phyloP scores from a whole-genome alignment of 2,888 invertebrate genomes.

The Lepidocyrtoides sp. region DNA sequence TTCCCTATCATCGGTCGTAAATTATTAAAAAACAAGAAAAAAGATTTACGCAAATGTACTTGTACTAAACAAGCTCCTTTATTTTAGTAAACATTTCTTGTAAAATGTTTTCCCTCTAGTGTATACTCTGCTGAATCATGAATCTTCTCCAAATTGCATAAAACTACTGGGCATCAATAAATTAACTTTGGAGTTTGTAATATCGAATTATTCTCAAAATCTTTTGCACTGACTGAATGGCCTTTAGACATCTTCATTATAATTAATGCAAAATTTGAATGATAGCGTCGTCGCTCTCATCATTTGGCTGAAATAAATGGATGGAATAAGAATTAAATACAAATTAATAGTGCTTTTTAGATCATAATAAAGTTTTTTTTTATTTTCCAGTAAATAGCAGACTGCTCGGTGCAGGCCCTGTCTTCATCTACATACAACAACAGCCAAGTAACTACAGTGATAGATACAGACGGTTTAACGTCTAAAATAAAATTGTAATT shows the following conservation, averaged over 20 bases:
- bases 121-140: not conserved
- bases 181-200: too few relatives aligned
- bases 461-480: not conserved
- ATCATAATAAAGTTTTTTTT: not conserved
- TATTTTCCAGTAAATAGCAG: slow-evolving; percentile 12
- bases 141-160: too few relatives aligned
- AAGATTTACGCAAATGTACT: slow-evolving; percentile 1
- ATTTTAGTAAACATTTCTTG: slow-evolving; percentile 13
- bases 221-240: too few relatives aligned
- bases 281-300: too few relatives aligned
- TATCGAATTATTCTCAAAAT: too few relatives aligned
- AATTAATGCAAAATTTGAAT: too few relatives aligned
- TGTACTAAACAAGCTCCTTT: slow-evolving; percentile 16
- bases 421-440: not conserved
- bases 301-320: too few relatives aligned
- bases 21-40: slow-evolving; percentile 3
- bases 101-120: not conserved
- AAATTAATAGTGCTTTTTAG: not conserved
- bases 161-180: too few relatives aligned
- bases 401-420: too few relatives aligned
- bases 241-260: too few relatives aligned
- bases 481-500: not conserved
- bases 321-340: too few relatives aligned
- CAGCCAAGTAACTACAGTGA: not conserved
- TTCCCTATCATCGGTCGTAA: not conserved